Evolutionary conservation across 2,113 vertebrate genomes (phyloP).

Genomic region (Microcebus lehilahytsara): DNA sequence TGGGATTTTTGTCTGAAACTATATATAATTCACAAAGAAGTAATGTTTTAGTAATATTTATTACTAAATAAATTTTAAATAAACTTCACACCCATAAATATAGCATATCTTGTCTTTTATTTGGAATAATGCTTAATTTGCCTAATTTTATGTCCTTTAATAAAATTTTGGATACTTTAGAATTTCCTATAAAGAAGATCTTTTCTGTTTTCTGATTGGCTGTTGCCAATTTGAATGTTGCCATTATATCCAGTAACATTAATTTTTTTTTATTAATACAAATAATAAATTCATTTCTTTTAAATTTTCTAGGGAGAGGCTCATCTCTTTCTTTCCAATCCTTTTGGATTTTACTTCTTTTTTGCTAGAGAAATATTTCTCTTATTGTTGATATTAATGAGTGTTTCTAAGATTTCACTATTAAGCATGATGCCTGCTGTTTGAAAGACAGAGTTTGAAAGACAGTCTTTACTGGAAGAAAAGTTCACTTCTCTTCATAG

Average conservation of each 20-base stretch:
- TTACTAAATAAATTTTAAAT: not conserved
- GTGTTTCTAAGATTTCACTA: not conserved
- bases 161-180: not conserved
- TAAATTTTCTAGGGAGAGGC: not conserved
- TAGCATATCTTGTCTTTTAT: not conserved
- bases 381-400: not conserved
- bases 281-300: not conserved
- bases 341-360: no score
- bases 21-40: not conserved
- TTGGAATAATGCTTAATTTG: not conserved
- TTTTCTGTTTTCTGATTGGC: not conserved
- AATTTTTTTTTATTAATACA: not conserved
- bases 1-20: not conserved
- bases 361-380: not conserved
- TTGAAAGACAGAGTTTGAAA: not conserved
- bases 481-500: not conserved
- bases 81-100: not conserved
- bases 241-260: not conserved
- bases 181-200: not conserved
- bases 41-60: not conserved
- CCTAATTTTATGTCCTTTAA: conserved; percentile 5
- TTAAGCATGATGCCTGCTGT: not conserved
- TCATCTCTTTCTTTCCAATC: not conserved
- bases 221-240: not conserved
- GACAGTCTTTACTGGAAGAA: not conserved